Percentiles rank a stretch among this genome's conserved stretches.
These are phyloP conservation scores for Oscheius sp. DNA, from an alignment of 2,888 invertebrate species.

Conservation along the genomic window DNA sequence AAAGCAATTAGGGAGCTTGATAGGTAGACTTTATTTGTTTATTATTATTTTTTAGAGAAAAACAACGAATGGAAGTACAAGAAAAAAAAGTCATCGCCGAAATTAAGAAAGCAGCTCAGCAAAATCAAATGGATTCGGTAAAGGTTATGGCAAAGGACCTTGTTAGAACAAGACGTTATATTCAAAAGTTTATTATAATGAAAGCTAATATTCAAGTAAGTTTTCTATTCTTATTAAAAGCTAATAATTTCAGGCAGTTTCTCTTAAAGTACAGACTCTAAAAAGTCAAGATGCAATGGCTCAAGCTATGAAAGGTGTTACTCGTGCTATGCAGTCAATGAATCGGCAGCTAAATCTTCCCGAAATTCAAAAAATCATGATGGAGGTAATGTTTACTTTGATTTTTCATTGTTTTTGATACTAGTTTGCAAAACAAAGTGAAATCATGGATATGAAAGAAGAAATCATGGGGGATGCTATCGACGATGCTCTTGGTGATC, in stretches of 20 bases:
- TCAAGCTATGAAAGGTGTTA: constrained; percentile 98
- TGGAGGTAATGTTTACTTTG: constrained; percentile 48
- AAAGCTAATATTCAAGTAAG: constrained; percentile 90
- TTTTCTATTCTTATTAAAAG: not conserved
- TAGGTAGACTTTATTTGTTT: constrained; percentile 72
- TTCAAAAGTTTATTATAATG: constrained; percentile 99
- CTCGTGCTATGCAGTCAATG: constrained; percentile 97
- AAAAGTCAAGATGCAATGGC: constrained; percentile 99
- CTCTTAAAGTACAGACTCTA: constrained; percentile 94
- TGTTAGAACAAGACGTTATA: constrained; percentile 90
- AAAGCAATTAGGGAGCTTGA: constrained; percentile 98
- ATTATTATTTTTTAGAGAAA: constrained; percentile 38
- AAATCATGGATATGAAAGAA: constrained; percentile 99
- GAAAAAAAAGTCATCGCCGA: constrained; percentile 98
- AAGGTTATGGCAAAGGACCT: constrained; percentile 99
- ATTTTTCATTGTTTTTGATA: constrained; percentile 7
- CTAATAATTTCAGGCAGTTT: constrained; percentile 79
- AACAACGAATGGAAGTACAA: constrained; percentile 87
- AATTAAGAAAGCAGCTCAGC: constrained; percentile 98
- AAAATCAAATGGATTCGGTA: constrained; percentile 99
- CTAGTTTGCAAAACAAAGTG: constrained; percentile 94
- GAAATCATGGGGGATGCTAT: constrained; percentile 99
- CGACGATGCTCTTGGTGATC: constrained; percentile 98
- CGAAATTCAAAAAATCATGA: constrained; percentile 91
- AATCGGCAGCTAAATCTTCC: constrained; percentile 91